Percentiles rank a stretch among this genome's conserved stretches.
These are phyloP conservation scores for Colaptes auratus DNA, from an alignment of 2,113 vertebrate species.

Conservation along the genomic window DNA sequence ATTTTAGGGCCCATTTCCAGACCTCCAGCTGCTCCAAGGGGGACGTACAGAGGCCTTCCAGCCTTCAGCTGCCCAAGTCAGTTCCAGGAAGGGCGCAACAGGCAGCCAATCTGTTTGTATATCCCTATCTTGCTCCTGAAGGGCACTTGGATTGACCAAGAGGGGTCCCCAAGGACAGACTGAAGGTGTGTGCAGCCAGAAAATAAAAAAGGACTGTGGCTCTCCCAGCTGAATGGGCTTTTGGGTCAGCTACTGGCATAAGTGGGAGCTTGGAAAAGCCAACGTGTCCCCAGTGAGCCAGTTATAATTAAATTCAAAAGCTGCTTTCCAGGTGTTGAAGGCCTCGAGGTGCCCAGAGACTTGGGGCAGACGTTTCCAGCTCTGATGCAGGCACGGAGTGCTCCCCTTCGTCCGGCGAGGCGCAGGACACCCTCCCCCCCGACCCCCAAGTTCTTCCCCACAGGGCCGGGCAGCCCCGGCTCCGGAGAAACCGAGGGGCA, in stretches of 20 bases:
- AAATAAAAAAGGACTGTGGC: rapidly evolving
- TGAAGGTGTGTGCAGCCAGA: rapidly evolving
- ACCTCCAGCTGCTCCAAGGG: background rate
- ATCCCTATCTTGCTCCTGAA: background rate
- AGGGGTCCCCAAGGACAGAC: background rate
- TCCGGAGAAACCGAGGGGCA: no score
- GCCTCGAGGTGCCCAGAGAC: background rate
- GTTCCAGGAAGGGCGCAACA: background rate
- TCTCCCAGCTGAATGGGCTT: background rate
- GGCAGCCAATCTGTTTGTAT: rapidly evolving
- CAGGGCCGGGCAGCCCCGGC: no score
- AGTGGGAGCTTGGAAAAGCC: background rate
- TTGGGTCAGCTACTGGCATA: rapidly evolving
- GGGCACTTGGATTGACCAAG: background rate
- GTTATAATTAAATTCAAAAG: background rate
- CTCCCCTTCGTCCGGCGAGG: background rate
- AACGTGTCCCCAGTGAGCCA: background rate
- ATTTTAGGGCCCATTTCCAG: background rate
- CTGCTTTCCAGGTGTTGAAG: rapidly evolving
- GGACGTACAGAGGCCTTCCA: background rate
- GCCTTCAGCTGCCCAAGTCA: background rate
- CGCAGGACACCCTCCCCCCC: no score
- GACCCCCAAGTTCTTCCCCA: background rate
- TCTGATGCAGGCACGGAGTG: background rate
- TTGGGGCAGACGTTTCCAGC: background rate